Evolutionary conservation across 2,888 invertebrate genomes (phyloP).

Genomic region (Drosophila affinis): DNA sequence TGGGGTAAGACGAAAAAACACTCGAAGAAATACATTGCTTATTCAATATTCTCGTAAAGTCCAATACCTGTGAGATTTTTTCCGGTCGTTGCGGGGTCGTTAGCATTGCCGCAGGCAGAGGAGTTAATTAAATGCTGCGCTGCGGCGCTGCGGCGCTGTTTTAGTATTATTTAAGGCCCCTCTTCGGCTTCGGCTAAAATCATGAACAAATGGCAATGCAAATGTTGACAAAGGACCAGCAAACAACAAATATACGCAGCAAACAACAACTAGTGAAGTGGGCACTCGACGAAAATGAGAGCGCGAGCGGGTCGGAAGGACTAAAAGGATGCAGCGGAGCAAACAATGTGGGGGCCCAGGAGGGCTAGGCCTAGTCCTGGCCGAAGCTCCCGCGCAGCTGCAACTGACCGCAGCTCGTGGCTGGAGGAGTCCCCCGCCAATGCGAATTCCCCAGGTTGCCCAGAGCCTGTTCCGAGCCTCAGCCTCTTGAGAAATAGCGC

Average conservation of each 20-base stretch:
- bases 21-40: neutral
- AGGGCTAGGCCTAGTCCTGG: conserved; percentile 46
- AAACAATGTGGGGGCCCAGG: conserved; percentile 44
- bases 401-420: conserved; percentile 55
- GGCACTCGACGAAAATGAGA: conserved; percentile 57
- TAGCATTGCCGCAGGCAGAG: neutral
- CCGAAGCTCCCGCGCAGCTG: conserved; percentile 15
- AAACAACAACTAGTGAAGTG: conserved; percentile 46
- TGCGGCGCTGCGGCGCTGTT: neutral
- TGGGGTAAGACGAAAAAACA: neutral
- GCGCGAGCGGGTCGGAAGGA: conserved; percentile 27
- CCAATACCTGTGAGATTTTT: neutral
- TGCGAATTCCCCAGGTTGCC: conserved; percentile 22
- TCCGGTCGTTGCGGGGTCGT: neutral
- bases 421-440: neutral
- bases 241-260: conserved; percentile 32
- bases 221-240: conserved; percentile 61
- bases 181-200: conserved; percentile 40
- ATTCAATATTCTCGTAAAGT: neutral
- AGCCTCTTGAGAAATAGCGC: conserved; percentile 72
- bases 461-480: conserved; percentile 45
- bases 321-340: conserved; percentile 48
- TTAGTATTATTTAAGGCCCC: conserved; percentile 11
- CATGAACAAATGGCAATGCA: conserved; percentile 65
- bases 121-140: conserved; percentile 4